Evolutionary conservation across 2,888 invertebrate species (phyloP).

Genomic region (Drosophila sordidula): DNA sequence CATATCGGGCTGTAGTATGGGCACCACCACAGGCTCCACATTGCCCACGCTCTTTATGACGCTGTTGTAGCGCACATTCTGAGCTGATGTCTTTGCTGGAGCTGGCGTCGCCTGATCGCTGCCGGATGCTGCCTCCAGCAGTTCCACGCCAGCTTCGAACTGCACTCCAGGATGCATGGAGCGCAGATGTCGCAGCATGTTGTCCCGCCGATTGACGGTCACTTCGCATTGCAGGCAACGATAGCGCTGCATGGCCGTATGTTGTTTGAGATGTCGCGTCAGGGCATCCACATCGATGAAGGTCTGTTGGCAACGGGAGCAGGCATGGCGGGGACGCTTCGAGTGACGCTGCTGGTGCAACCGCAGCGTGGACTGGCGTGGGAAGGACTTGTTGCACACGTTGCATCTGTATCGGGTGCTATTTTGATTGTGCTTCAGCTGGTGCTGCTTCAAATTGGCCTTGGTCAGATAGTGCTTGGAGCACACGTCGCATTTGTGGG

Average conservation of each 20-base stretch:
- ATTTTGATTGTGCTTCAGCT: constrained; percentile 80
- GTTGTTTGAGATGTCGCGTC: constrained; percentile 87
- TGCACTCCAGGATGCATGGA: constrained; percentile 89
- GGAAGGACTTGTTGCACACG: constrained; percentile 88
- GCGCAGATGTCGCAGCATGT: constrained; percentile 90
- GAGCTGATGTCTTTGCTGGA: constrained; percentile 19
- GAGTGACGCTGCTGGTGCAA: constrained; percentile 87
- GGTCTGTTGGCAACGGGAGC: constrained; percentile 88
- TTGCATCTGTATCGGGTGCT: constrained; percentile 85
- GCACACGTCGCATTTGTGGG: constrained; percentile 87
- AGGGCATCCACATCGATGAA: constrained; percentile 90
- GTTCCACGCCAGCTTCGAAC: constrained; percentile 63
- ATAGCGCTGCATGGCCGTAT: constrained; percentile 85
- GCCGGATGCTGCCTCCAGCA: constrained; percentile 20
- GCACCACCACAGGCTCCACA: constrained; percentile 73
- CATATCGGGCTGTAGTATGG: neutral
- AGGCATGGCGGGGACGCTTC: constrained; percentile 87
- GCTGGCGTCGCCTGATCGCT: neutral
- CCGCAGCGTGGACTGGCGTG: constrained; percentile 87
- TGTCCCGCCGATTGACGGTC: constrained; percentile 91
- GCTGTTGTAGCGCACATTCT: constrained; percentile 68
- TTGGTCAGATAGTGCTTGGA: constrained; percentile 87
- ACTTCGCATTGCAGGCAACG: constrained; percentile 90
- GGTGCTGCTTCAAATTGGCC: constrained; percentile 90
- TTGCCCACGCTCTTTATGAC: constrained; percentile 84